Conservation (phyloP, 2,888 invertebrate genomes). For the Chloroclysta siterata region DNA sequence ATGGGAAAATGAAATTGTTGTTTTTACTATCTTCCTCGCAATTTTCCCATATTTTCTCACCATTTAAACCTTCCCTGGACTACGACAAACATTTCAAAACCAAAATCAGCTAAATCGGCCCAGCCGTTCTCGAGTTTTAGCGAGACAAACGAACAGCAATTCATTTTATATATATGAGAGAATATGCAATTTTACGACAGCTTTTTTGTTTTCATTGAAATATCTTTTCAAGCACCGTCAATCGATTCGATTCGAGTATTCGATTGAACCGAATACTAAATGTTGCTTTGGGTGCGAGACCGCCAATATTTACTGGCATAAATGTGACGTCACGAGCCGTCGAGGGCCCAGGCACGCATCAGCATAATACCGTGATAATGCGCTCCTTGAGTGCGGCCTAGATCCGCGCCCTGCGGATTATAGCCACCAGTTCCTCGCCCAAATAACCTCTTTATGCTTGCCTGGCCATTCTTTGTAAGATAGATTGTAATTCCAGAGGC, state of each 20-base stretch:
- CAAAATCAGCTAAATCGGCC: too few species aligned
- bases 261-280: constrained; percentile 41
- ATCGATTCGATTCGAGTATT: constrained; percentile 1
- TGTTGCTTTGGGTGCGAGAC: constrained; percentile 33
- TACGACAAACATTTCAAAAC: too few species aligned
- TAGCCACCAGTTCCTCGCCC: constrained; percentile 62
- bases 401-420: constrained; percentile 76
- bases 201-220: too few species aligned
- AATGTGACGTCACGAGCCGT: constrained; percentile 60
- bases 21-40: too few species aligned
- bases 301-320: constrained; percentile 40
- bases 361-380: constrained; percentile 81
- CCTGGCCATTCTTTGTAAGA: constrained; percentile 59
- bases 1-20: too few species aligned
- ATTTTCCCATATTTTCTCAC: too few species aligned
- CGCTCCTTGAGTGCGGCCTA: constrained; percentile 72
- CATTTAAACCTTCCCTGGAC: too few species aligned
- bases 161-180: too few species aligned
- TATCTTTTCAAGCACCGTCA: too few species aligned
- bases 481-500: constrained; percentile 53
- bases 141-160: too few species aligned
- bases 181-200: too few species aligned
- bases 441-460: constrained; percentile 70
- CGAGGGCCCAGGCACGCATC: constrained; percentile 67
- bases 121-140: too few species aligned